A percentile compares a stretch with the other conserved stretches of the same genome.
These are phyloP conservation scores for Phataginus tetradactyla DNA, from an alignment of 2,797 vertebrate species.

Conservation along the genomic window DNA sequence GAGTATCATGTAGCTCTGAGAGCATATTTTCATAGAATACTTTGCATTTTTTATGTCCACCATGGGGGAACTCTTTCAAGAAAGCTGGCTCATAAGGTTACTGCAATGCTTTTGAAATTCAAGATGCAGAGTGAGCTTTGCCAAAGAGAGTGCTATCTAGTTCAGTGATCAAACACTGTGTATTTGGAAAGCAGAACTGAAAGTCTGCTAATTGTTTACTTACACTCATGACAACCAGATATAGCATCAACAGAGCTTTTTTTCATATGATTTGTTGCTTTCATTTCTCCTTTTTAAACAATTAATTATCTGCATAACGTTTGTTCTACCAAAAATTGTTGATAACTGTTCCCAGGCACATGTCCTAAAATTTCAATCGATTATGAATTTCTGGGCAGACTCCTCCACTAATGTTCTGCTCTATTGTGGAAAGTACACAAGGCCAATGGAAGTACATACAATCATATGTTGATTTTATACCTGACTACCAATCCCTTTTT, in stretches of 20 bases:
- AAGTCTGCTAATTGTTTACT: constrained; percentile 65
- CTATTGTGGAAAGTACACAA: background rate
- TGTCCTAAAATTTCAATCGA: background rate
- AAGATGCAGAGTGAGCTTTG: constrained; percentile 17
- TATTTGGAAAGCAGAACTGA: constrained; percentile 58
- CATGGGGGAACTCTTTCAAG: constrained; percentile 43
- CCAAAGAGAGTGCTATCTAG: constrained; percentile 38
- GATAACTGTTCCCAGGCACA: background rate
- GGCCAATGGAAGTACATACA: background rate
- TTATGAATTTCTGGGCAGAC: background rate
- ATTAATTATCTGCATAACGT: constrained; percentile 3
- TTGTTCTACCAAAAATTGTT: constrained; percentile 11
- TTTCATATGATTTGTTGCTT: constrained; percentile 39
- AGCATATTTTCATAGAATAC: constrained; percentile 38
- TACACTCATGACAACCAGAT: constrained; percentile 20
- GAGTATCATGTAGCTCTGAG: background rate
- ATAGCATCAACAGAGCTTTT: background rate
- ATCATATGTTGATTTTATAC: background rate
- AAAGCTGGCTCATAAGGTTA: constrained; percentile 52
- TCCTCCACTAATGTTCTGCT: background rate
- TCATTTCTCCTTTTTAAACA: constrained; percentile 46
- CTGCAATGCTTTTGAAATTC: constrained; percentile 67
- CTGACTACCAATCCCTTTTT: background rate
- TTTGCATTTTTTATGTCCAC: constrained; percentile 63
- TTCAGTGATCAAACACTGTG: constrained; percentile 53